Conservation (phyloP, 1,140 invertebrate genomes). For the Nasonia longicornis region DNA sequence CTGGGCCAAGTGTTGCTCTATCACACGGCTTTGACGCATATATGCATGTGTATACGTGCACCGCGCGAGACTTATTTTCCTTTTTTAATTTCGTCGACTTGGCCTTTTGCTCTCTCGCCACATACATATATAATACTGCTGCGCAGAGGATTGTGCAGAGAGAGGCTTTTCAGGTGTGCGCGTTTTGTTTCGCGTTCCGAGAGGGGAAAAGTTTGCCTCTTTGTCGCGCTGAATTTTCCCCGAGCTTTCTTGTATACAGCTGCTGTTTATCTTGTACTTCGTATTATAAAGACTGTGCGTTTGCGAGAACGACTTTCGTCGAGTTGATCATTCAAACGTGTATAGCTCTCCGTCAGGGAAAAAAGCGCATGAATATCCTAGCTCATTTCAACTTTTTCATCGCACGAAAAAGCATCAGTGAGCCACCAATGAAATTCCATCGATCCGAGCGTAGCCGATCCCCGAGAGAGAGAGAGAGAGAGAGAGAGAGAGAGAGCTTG, state of each 20-base stretch:
- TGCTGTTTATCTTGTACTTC: neutral
- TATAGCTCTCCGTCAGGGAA: no score
- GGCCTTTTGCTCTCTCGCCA: no score
- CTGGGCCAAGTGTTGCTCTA: neutral
- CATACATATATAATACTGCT: neutral
- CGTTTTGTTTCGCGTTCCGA: neutral
- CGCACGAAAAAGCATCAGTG: neutral
- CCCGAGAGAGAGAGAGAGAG: neutral
- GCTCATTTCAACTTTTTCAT: no score
- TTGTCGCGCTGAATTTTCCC: neutral
- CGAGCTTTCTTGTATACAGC: no score
- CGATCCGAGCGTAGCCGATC: neutral
- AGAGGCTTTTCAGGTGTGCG: no score
- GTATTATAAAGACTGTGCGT: no score
- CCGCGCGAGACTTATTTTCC: neutral
- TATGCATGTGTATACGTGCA: neutral
- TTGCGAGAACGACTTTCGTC: no score
- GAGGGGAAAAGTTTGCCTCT: neutral
- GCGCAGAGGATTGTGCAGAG: no score
- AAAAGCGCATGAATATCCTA: no score
- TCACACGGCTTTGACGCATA: neutral
- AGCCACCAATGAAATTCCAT: neutral
- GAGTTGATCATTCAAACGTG: no score
- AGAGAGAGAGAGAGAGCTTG: neutral
- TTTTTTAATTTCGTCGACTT: neutral